Percentiles rank a stretch among this genome's conserved stretches.
Evolutionary conservation across 2,888 invertebrate species (phyloP).

Genomic region (Hydraecia micacea): DNA sequence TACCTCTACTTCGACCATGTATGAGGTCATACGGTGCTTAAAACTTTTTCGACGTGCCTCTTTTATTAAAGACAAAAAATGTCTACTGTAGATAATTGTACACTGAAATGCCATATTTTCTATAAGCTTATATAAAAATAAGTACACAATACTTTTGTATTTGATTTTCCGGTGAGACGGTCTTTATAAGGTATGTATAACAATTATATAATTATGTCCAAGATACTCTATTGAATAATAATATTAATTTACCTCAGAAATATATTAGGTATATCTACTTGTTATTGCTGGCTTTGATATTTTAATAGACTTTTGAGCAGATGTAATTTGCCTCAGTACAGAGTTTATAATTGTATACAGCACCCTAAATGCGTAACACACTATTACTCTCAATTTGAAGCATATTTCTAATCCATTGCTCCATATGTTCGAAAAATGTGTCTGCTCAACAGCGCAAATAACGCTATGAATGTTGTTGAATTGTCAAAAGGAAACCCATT

Average conservation of each 20-base stretch:
- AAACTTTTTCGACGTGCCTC: conserved; percentile 32
- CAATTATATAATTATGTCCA: neutral
- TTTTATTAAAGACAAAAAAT: conserved; percentile 9
- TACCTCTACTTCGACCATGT: neutral
- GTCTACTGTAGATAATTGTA: conserved; percentile 1
- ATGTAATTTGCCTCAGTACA: conserved; percentile 11
- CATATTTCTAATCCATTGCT: too few species aligned
- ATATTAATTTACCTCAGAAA: neutral
- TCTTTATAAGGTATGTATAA: neutral
- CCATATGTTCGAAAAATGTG: too few species aligned
- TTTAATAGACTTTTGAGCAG: neutral
- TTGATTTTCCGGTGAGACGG: neutral
- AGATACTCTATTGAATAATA: conserved; percentile 10
- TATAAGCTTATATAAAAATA: conserved; percentile 13
- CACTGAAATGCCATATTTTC: conserved; percentile 38
- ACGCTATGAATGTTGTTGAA: too few species aligned
- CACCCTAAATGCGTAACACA: too few species aligned
- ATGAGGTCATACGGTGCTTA: conserved; percentile 21
- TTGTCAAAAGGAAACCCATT: too few species aligned
- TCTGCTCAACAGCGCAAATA: too few species aligned
- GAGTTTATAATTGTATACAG: conserved; percentile 2
- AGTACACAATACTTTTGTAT: conserved; percentile 24
- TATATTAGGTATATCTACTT: neutral
- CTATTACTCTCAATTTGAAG: too few species aligned
- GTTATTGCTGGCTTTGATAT: conserved; percentile 7